These are phyloP conservation scores for Fabriciana adippe DNA, from an alignment of 2,888 invertebrate genomes.

Conservation along the genomic window DNA sequence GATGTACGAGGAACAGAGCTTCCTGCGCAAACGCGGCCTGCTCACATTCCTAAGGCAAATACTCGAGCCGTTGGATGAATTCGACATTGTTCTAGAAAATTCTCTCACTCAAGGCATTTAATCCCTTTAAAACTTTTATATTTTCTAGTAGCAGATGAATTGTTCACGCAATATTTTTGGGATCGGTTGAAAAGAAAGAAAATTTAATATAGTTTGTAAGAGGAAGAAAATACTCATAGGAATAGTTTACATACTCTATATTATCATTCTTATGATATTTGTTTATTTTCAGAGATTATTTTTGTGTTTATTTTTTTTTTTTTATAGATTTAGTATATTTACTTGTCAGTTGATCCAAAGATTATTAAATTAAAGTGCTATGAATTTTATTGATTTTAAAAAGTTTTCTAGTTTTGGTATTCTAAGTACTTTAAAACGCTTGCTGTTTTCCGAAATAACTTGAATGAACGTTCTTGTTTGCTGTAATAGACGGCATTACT, in stretches of 20 bases:
- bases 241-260: constrained; percentile 39
- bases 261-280: constrained; percentile 48
- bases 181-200: constrained; percentile 17
- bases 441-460: too few relatives aligned
- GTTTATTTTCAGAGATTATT: constrained; percentile 62
- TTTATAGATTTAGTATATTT: constrained; percentile 55
- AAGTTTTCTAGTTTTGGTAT: not conserved
- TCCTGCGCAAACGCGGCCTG: constrained; percentile 92
- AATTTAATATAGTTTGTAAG: constrained; percentile 32
- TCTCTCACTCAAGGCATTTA: constrained; percentile 87
- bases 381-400: constrained; percentile 6
- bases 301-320: constrained; percentile 54
- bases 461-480: too few relatives aligned
- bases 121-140: constrained; percentile 29
- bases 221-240: constrained; percentile 40
- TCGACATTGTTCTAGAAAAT: constrained; percentile 93
- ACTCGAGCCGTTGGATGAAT: constrained; percentile 93
- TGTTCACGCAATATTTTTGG: constrained; percentile 30
- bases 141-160: constrained; percentile 31
- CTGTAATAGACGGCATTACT: too few relatives aligned
- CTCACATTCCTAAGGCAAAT: constrained; percentile 95
- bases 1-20: constrained; percentile 98
- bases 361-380: constrained; percentile 47
- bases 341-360: constrained; percentile 75
- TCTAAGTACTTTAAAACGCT: constrained; percentile 4